A percentile compares a stretch with the other conserved stretches of the same genome.
These are phyloP conservation scores for Betta splendens DNA, from an alignment of 2,797 vertebrate genomes.

Conservation along the genomic window DNA sequence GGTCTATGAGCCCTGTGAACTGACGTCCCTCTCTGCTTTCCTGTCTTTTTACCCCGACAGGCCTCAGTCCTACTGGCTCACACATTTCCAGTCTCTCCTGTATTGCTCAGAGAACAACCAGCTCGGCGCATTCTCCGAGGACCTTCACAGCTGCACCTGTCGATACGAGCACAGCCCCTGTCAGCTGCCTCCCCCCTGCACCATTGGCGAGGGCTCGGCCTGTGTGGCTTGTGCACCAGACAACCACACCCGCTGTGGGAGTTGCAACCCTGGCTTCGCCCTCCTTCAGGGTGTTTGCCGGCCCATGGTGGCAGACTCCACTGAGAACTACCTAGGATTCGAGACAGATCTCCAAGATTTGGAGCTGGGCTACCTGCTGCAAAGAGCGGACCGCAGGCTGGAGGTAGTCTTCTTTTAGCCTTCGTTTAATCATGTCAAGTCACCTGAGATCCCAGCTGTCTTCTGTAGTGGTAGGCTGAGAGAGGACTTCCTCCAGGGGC, in stretches of 20 bases:
- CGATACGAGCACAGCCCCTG: conserved; percentile 90
- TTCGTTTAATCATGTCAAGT: conserved; percentile 43
- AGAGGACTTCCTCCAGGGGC: conserved; percentile 29
- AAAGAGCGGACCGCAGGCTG: conserved; percentile 90
- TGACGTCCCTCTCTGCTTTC: conserved; percentile 21
- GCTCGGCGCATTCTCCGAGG: conserved; percentile 91
- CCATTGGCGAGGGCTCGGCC: conserved; percentile 84
- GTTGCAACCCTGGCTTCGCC: conserved; percentile 90
- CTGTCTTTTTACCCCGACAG: conserved; percentile 61
- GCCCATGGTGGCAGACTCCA: conserved; percentile 93
- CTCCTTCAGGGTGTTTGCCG: conserved; percentile 90
- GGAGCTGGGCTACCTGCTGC: conserved; percentile 91
- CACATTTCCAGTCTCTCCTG: conserved; percentile 91
- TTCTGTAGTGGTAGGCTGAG: conserved; percentile 30
- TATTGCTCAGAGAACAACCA: conserved; percentile 97
- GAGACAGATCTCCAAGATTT: conserved; percentile 96
- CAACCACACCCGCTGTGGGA: conserved; percentile 94
- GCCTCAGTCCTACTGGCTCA: conserved; percentile 91
- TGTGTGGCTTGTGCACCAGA: conserved; percentile 88
- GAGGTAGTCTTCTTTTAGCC: conserved; percentile 73
- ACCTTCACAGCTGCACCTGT: conserved; percentile 92
- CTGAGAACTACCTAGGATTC: conserved; percentile 95
- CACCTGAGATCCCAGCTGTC: conserved; percentile 28
- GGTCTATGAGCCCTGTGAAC: conserved; percentile 26
- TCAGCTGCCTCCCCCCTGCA: conserved; percentile 86